Conservation (phyloP, 2,113 vertebrate genomes). For the Hylia prasina region DNA sequence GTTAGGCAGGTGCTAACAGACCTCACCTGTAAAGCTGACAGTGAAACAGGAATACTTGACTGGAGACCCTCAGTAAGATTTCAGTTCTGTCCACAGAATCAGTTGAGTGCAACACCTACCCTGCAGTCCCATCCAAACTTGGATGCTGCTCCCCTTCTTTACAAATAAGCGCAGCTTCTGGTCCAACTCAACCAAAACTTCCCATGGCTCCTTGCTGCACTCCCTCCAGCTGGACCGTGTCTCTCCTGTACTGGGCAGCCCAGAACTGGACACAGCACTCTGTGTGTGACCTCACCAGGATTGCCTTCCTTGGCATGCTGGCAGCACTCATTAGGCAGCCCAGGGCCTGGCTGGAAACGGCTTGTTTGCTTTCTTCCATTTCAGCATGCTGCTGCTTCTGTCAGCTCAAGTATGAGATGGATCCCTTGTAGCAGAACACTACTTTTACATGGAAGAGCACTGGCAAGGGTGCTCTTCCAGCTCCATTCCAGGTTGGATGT, state of each 20-base stretch:
- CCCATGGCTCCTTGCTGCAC: background rate
- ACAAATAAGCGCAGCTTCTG: background rate
- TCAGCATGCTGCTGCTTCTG: background rate
- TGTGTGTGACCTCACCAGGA: background rate
- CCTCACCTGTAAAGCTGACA: background rate
- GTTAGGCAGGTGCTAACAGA: background rate
- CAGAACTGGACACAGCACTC: background rate
- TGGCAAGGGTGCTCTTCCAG: background rate
- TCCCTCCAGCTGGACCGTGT: background rate
- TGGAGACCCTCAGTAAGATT: background rate
- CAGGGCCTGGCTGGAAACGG: background rate
- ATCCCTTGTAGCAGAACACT: background rate
- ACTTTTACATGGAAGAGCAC: background rate
- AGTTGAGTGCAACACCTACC: background rate
- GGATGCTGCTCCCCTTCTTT: background rate
- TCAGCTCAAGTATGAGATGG: background rate
- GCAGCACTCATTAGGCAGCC: background rate
- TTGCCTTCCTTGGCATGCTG: rapidly evolving
- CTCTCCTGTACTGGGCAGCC: background rate
- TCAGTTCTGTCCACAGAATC: background rate
- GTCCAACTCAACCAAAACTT: background rate
- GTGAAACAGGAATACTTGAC: background rate
- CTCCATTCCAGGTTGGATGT: background rate
- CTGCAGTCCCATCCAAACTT: background rate
- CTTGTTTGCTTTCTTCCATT: background rate